Evolutionary conservation across 2,888 invertebrate species (phyloP).

Genomic region (Trissolcus japonicus): DNA sequence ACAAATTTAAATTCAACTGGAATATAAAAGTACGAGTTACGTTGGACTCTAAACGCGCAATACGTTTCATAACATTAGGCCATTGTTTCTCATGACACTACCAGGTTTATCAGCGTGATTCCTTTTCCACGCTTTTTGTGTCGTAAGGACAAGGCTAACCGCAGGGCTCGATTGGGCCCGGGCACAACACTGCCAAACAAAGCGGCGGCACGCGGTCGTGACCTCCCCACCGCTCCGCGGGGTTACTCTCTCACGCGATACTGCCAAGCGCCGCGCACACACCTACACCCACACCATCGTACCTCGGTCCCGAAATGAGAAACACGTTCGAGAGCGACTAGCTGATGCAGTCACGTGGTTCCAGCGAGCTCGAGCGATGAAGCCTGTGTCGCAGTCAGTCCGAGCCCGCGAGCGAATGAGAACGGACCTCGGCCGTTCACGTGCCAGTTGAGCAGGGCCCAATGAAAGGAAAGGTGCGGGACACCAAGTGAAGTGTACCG

Average conservation of each 20-base stretch:
- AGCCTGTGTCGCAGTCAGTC: constrained; percentile 69
- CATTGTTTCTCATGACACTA: constrained; percentile 1
- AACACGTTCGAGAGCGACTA: constrained; percentile 60
- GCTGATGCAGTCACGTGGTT: constrained; percentile 74
- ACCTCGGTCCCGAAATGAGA: constrained; percentile 56
- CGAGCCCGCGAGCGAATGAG: constrained; percentile 66
- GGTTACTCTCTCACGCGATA: constrained; percentile 67
- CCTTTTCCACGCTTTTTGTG: constrained; percentile 11
- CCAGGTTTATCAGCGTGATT: constrained; percentile 9
- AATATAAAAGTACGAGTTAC: too few relatives aligned
- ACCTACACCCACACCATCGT: constrained; percentile 60
- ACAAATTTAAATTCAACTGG: too few relatives aligned
- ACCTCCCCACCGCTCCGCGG: constrained; percentile 53
- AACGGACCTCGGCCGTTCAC: constrained; percentile 44
- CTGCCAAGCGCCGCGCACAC: constrained; percentile 58
- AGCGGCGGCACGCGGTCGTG: constrained; percentile 48
- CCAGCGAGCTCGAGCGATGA: constrained; percentile 70
- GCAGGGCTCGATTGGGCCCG: constrained; percentile 41
- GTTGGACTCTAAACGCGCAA: too few relatives aligned
- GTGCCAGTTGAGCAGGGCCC: constrained; percentile 25
- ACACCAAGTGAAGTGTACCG: constrained; percentile 1
- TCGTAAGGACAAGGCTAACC: constrained; percentile 20
- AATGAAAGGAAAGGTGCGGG: constrained; percentile 47
- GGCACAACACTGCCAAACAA: constrained; percentile 55
- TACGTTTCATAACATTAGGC: not conserved